Conservation (phyloP, 2,888 invertebrate genomes). For the Sarcophaga caerulescens region DNA sequence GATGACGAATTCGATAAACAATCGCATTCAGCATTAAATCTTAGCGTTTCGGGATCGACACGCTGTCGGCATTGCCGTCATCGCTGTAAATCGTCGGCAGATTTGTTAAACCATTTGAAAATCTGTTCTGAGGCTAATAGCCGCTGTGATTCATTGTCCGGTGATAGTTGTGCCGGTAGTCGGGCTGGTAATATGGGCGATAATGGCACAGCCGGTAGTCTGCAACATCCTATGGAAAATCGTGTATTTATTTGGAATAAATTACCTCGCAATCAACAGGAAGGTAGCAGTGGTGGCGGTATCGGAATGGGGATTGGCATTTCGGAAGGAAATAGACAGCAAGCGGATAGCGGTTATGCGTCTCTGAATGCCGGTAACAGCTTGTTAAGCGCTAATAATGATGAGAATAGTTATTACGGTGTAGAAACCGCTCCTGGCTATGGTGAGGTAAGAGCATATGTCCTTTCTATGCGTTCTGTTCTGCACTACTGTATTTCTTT, state of each 20-base stretch:
- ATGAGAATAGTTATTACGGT: slow-evolving; percentile 81
- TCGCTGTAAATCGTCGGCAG: slow-evolving; percentile 91
- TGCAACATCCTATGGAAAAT: slow-evolving; percentile 90
- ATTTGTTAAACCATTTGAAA: slow-evolving; percentile 88
- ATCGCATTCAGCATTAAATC: slow-evolving; percentile 81
- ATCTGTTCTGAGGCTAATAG: slow-evolving; percentile 85
- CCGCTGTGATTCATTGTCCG: slow-evolving; percentile 79
- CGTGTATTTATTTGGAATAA: slow-evolving; percentile 92
- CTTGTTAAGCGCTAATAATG: slow-evolving; percentile 72
- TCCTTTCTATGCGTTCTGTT: background rate
- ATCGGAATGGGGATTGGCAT: slow-evolving; percentile 60
- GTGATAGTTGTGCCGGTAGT: slow-evolving; percentile 79
- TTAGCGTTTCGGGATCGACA: slow-evolving; percentile 84
- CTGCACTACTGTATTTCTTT: no score
- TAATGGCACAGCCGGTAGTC: slow-evolving; percentile 76
- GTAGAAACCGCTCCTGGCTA: slow-evolving; percentile 82
- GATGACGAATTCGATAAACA: slow-evolving; percentile 79
- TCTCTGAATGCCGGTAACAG: slow-evolving; percentile 54
- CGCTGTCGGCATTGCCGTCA: slow-evolving; percentile 93
- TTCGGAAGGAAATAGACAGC: slow-evolving; percentile 60
- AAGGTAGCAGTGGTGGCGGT: slow-evolving; percentile 69
- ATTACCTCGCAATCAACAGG: slow-evolving; percentile 80
- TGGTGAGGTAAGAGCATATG: slow-evolving; percentile 79
- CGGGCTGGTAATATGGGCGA: slow-evolving; percentile 67
- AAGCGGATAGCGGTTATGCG: slow-evolving; percentile 49